Percentiles rank a stretch among this genome's conserved stretches.
Evolutionary conservation across 2,888 invertebrate species (phyloP).

Genomic region (Atethmia centrago): DNA sequence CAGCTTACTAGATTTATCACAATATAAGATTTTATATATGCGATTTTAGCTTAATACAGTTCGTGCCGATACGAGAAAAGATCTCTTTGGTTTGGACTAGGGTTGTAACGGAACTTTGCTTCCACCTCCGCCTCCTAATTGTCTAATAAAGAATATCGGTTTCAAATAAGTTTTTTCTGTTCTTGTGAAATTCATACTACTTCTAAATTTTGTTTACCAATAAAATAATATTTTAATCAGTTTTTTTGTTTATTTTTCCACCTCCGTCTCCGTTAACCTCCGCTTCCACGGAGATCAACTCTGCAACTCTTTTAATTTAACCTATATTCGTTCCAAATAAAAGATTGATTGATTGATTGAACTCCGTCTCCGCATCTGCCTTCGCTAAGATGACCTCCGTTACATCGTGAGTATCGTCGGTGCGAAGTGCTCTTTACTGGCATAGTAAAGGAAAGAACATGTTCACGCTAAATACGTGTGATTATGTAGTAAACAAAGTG

Average conservation of each 20-base stretch:
- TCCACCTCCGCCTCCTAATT: no score
- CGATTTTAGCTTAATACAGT: background rate
- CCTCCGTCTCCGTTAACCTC: background rate
- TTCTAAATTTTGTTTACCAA: background rate
- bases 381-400: no score
- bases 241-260: background rate
- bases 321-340: no score
- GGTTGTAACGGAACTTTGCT: no score
- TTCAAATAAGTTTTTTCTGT: background rate
- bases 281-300: background rate
- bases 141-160: background rate
- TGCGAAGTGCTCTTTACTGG: background rate
- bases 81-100: background rate
- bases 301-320: background rate
- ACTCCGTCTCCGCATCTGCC: no score
- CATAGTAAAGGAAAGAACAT: background rate
- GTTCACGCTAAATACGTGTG: slow-evolving; percentile 23
- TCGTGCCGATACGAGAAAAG: background rate
- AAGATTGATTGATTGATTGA: no score
- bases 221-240: rapidly evolving
- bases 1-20: background rate
- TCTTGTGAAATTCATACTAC: background rate
- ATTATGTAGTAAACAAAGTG: slow-evolving; percentile 27
- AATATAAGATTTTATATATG: no score
- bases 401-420: background rate